A percentile compares a stretch with the other conserved stretches of the same genome.
Conservation (phyloP, 23 tunicate species). For the Corella eumyota region DNA sequence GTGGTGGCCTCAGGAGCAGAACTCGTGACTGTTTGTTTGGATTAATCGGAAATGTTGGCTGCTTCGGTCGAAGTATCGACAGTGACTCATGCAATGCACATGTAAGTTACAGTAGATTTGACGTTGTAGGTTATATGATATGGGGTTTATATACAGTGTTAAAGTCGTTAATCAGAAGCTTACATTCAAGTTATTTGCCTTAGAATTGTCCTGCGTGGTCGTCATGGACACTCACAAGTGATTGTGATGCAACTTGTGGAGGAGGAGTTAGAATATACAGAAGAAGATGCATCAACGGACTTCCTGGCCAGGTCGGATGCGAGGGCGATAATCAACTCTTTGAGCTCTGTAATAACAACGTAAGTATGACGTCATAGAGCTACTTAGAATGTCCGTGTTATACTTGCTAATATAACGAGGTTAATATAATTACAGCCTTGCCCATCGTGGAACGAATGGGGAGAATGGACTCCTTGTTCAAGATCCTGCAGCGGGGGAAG, state of each 20-base stretch:
- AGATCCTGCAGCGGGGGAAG: constrained; percentile 23
- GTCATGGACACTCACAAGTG: constrained; percentile 33
- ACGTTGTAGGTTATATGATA: no score
- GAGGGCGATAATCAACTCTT: constrained; percentile 27
- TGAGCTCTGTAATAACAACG: constrained; percentile 42
- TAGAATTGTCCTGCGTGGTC: constrained; percentile 43
- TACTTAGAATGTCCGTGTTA: no score
- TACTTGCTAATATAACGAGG: no score
- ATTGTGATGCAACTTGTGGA: constrained; percentile 65
- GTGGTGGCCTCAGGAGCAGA: constrained; percentile 27
- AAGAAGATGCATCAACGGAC: constrained; percentile 49
- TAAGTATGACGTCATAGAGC: constrained; percentile 10
- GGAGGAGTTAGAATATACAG: constrained; percentile 30
- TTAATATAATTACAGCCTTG: no score
- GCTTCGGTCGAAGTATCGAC: constrained; percentile 42
- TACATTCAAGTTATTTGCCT: no score
- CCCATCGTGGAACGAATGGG: constrained; percentile 34
- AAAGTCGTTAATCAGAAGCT: no score
- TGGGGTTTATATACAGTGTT: no score
- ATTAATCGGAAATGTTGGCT: constrained; percentile 58
- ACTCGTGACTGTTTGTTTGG: constrained; percentile 40
- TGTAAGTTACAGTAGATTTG: constrained; percentile 9
- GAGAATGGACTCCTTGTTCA: constrained; percentile 22
- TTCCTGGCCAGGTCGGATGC: constrained; percentile 46
- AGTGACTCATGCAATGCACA: constrained; percentile 54